phyloP scores from a whole-genome alignment of 2,888 invertebrate genomes.

The Pegoplata infirma region DNA sequence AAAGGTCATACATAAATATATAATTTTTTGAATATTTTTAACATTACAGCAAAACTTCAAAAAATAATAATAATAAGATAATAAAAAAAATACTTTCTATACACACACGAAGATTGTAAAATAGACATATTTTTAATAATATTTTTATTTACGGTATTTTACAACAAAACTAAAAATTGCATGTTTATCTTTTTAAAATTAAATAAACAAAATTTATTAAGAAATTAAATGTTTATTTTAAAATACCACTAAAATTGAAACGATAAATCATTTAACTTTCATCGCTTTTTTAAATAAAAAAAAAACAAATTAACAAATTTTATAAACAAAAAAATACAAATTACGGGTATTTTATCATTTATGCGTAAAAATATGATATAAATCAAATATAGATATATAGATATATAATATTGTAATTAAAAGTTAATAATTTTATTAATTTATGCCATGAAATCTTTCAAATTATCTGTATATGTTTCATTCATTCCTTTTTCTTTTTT shows the following conservation, averaged over 20 bases:
- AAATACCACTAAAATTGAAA: neutral
- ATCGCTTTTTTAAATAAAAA: constrained; percentile 21
- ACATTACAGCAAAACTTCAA: neutral
- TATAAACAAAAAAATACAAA: neutral
- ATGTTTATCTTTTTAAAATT: neutral
- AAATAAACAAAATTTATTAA: constrained; percentile 7
- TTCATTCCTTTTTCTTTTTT: constrained; percentile 8
- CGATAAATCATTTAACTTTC: constrained; percentile 48
- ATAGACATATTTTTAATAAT: neutral
- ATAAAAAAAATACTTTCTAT: neutral
- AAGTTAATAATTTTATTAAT: constrained; percentile 34
- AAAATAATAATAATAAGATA: neutral
- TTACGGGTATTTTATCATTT: constrained; percentile 40
- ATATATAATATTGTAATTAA: constrained; percentile 43
- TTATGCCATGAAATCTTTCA: constrained; percentile 43
- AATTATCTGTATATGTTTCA: neutral
- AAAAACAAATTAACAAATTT: neutral
- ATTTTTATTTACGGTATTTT: neutral
- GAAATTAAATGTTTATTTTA: neutral
- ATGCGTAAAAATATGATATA: constrained; percentile 56
- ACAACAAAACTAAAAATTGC: neutral
- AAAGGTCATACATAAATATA: neutral
- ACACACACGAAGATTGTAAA: neutral
- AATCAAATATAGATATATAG: constrained; percentile 31
- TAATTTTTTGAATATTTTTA: neutral